Conservation (phyloP, 2,797 vertebrate species). For the Myotis daubentonii region DNA sequence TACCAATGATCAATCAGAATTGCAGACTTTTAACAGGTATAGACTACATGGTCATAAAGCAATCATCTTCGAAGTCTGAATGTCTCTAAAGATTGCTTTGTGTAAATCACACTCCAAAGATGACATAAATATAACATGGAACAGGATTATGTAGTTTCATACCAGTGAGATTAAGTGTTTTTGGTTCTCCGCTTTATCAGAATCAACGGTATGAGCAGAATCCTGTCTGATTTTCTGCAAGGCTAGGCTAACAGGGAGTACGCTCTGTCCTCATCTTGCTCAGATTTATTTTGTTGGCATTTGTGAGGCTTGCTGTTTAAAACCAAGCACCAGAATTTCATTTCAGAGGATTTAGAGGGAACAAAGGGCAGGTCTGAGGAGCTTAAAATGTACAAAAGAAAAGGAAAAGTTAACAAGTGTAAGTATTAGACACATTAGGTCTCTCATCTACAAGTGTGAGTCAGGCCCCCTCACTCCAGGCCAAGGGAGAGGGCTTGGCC, state of each 20-base stretch:
- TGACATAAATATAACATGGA: not conserved
- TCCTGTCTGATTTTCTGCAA: not conserved
- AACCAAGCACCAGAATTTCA: not conserved
- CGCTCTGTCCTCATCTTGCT: not conserved
- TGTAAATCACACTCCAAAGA: not conserved
- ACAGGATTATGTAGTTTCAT: not conserved
- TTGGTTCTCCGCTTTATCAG: not conserved
- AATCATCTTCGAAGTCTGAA: not conserved
- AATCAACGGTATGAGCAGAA: slow-evolving; percentile 1
- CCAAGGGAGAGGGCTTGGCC: not conserved
- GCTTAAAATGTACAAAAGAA: not conserved
- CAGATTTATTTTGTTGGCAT: not conserved
- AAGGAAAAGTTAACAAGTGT: not conserved
- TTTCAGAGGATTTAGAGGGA: not conserved
- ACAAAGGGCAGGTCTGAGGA: not conserved
- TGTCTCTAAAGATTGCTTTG: slow-evolving; percentile 13
- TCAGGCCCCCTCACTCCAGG: not conserved
- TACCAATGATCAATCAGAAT: not conserved
- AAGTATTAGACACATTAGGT: not conserved
- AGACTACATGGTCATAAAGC: not conserved
- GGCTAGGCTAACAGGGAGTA: not conserved
- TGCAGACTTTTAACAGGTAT: not conserved
- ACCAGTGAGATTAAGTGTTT: not conserved
- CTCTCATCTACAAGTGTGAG: not conserved
- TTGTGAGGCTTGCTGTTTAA: slow-evolving; percentile 18